Base-by-base conservation (phyloP, 2,113 vertebrate genomes). In the Gadus macrocephalus region DNA sequence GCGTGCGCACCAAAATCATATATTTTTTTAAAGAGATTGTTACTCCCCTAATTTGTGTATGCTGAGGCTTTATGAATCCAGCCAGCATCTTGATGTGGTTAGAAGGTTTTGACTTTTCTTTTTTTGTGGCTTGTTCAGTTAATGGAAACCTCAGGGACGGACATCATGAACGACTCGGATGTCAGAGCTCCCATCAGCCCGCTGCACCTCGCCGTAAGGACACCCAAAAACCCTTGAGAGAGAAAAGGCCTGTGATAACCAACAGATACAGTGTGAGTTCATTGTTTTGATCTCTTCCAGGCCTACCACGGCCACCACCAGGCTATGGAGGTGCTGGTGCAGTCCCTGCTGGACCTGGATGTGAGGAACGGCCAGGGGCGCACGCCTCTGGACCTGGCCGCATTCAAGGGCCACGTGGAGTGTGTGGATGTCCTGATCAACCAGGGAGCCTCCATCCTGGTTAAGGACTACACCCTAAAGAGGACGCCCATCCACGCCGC, bases 381-480 rank as follows among this genome's bases (percentile, higher is more conserved):
- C 75, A 99, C 97, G 2, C 96, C 97, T 3, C 78, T 99, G 83
- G 96, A 97, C 80, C 91, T 99, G 81, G 96, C 97, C 71, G 95
- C 96, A 67, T 97, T 98, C 73, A 98, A 96, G 85, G 97, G 97
- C 72, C 97, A 98, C 0, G 94, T 96, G 61, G 96, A 99, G 89
- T 98, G 97, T 90, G 96, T 98, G 84, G 95, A 98, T 60, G 95
- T 99, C 73, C 93, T 99, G 22, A 96, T 98, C 85, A 97, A 96
- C 88, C 97, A 98, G 89, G 97, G 97, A 77, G 96, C 97, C 65
- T 98, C 97, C 19, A 96, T 97, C 80, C 84, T 98, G 82, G 95
- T 99, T 28, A 98, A 98, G 89, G 97, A 99, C 83, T 98, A 95
- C 70, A 86, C 95, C 75, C 88, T 96, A 70, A 98, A 98, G 88